Conservation (phyloP, 2,113 vertebrate species). For the Myxocyprinus asiaticus region DNA sequence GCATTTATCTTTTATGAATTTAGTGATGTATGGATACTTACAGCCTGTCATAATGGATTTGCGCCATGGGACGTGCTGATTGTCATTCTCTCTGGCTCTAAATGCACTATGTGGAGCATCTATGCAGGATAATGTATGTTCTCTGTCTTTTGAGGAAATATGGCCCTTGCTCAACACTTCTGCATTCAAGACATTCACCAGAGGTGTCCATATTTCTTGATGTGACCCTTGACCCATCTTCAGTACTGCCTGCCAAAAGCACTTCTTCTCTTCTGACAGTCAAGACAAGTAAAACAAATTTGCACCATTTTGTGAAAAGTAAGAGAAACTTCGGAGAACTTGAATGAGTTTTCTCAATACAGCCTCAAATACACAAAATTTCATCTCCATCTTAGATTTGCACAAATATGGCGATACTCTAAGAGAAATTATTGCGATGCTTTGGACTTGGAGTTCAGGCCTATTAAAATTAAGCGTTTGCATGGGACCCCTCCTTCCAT, state of each 20-base stretch:
- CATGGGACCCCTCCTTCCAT: neutral
- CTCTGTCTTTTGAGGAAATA: conserved; percentile 29
- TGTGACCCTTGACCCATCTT: conserved; percentile 30
- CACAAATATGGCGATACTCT: neutral
- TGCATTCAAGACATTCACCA: conserved; percentile 29
- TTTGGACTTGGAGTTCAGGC: conserved; percentile 1
- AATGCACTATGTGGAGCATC: conserved; percentile 6
- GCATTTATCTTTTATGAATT: conserved; percentile 12
- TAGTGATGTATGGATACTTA: conserved; percentile 22
- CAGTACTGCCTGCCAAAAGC: conserved; percentile 30
- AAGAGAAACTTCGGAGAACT: neutral
- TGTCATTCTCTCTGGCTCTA: conserved; percentile 14
- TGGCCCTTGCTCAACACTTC: conserved; percentile 14
- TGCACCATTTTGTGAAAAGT: neutral
- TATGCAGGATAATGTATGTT: conserved; percentile 25
- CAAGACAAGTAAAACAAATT: conserved; percentile 19
- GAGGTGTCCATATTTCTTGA: conserved; percentile 18
- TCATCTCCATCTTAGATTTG: neutral
- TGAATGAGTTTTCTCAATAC: neutral
- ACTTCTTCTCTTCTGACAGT: conserved; percentile 38
- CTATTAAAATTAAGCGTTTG: neutral
- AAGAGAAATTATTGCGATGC: conserved; percentile 16
- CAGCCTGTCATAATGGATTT: conserved; percentile 19
- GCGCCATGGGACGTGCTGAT: conserved; percentile 18
- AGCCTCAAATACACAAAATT: neutral